phyloP scores from a whole-genome alignment of 2,797 vertebrate species.

The Artibeus jamaicensis region DNA sequence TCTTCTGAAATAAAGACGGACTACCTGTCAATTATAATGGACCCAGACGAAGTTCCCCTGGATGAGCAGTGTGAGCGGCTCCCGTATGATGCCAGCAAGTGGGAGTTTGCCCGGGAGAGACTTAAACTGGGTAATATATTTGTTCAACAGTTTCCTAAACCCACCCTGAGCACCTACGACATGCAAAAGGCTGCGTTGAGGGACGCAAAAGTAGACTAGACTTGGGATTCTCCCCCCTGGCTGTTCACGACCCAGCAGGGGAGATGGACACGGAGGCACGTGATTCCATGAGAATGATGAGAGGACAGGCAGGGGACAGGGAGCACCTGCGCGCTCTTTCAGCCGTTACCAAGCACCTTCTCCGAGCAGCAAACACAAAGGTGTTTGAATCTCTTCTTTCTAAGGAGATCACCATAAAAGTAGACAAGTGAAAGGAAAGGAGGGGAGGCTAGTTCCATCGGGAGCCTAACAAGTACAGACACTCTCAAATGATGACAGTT shows the following conservation, averaged over 20 bases:
- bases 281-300: too few species aligned
- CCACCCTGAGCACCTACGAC: background rate
- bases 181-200: background rate
- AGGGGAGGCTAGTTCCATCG: background rate
- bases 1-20: slow-evolving; percentile 86
- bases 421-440: background rate
- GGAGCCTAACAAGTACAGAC: background rate
- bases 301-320: background rate
- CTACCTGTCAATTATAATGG: slow-evolving; percentile 94
- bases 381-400: background rate
- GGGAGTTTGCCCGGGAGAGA: slow-evolving; percentile 95
- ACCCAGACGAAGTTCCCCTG: slow-evolving; percentile 89
- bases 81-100: slow-evolving; percentile 93
- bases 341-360: background rate
- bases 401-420: background rate
- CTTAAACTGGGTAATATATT: slow-evolving; percentile 91
- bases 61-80: slow-evolving; percentile 91
- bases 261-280: background rate
- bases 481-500: background rate
- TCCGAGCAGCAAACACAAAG: background rate
- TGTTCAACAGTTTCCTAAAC: background rate
- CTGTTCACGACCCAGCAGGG: background rate
- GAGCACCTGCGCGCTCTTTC: background rate
- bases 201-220: too few species aligned
- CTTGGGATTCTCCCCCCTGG: background rate